Evolutionary conservation across 2,797 vertebrate species (phyloP).

Genomic region (Agapornis canus): DNA sequence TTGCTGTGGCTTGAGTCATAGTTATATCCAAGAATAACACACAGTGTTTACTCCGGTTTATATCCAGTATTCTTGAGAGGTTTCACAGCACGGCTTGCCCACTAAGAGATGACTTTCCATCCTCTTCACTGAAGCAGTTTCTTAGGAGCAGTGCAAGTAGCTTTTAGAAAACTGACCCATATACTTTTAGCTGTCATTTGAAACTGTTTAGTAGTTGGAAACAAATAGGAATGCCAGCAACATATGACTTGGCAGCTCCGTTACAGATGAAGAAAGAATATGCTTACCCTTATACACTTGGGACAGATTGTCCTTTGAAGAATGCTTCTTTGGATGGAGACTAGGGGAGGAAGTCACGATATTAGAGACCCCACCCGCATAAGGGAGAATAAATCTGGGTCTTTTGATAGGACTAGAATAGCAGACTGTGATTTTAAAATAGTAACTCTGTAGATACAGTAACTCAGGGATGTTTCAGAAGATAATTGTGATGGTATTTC

Average conservation of each 20-base stretch:
- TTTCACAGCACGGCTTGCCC: background rate
- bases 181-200: background rate
- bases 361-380: background rate
- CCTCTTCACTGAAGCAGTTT: background rate
- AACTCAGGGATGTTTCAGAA: conserved; percentile 62
- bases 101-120: background rate
- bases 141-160: background rate
- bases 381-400: background rate
- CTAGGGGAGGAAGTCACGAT: conserved; percentile 6
- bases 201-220: conserved; percentile 1
- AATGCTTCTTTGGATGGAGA: conserved; percentile 12
- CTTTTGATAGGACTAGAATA: conserved; percentile 11
- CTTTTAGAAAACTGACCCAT: background rate
- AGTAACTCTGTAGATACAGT: conserved; percentile 41
- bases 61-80: background rate
- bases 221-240: background rate
- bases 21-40: background rate
- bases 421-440: conserved; percentile 40
- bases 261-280: conserved; percentile 20
- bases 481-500: background rate
- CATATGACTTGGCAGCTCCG: background rate
- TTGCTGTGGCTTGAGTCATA: background rate
- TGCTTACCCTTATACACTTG: background rate
- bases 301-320: conserved; percentile 10
- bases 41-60: rapidly evolving